Evolutionary conservation across 2,113 vertebrate species (phyloP), one percentile per base, ranked within the genome.

Genomic region (Daphoenositta chrysoptera): DNA sequence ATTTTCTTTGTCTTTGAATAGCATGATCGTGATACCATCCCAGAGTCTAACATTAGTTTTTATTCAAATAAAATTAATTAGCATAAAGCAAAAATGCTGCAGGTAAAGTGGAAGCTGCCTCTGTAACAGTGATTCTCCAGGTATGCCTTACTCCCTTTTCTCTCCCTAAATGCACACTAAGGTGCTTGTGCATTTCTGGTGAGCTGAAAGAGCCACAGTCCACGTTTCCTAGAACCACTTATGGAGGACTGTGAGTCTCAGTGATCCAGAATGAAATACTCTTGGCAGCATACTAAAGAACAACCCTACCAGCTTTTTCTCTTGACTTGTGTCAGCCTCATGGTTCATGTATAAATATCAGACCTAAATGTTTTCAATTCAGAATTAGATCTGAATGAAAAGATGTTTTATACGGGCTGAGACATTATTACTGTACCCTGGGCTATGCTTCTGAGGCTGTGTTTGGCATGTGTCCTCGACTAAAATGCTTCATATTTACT

Each of bases 321-420:
- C 70, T 87, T 89, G 42, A 69, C 27, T 20, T 44, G 10, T 53
- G 66, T 90, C 64, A 78, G 44, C 73, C 68, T 77, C 28, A 27
- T 27, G 40, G 56, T 40, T 83, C 20, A 13, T 71, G 14, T 66
- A 53, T 92, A 89, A 88, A 78, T 77, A 89, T 51, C 56, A 87
- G 53, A 72, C 33, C 37, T 89, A 75, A 90, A 50, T 47, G 35
- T 75, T 90, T 92, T 89, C 82, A 68, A 42, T 93, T 89, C 90
- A 83, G 47, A 77, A 79, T 51, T 83, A 73, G 50, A 78, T 68
- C 35, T 71, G 56, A 77, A 30, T 15, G 19, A n/a, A 44, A 45
- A 78, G 19, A 48, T 24, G 30, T 76, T 83, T 79, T 73, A 51
- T 44, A 51, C 4, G 12, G 56, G 48, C 23, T 39, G 39, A 82